Evolutionary conservation across 2,113 vertebrate genomes (phyloP).

Genomic region (Pristiophorus japonicus): DNA sequence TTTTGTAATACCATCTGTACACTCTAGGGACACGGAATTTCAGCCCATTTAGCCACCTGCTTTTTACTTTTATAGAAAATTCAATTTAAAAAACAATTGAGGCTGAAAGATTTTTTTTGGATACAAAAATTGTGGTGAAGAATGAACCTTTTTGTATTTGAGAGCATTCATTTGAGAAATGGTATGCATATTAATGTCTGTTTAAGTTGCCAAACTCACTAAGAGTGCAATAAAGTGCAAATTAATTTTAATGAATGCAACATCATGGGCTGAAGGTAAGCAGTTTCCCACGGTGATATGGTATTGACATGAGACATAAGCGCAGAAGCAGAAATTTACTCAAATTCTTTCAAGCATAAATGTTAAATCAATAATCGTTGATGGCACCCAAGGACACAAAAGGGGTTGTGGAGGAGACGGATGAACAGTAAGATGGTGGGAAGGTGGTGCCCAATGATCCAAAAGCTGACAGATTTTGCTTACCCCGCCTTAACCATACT

Average conservation of each 20-base stretch:
- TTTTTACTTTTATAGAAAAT: too few species aligned
- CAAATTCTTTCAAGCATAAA: neutral
- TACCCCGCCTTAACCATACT: neutral
- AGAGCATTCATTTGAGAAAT: neutral
- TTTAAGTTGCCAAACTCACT: neutral
- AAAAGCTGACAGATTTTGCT: neutral
- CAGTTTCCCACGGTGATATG: neutral
- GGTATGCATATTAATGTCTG: neutral
- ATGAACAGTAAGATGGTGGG: neutral
- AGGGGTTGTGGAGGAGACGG: neutral
- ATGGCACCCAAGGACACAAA: neutral
- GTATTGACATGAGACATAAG: neutral
- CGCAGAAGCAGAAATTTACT: neutral
- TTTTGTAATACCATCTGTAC: too few species aligned
- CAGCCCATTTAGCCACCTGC: too few species aligned
- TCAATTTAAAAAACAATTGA: neutral
- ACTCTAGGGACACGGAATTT: too few species aligned
- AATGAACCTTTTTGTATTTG: neutral
- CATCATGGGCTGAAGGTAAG: too few species aligned
- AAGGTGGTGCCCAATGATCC: neutral
- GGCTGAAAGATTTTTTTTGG: neutral
- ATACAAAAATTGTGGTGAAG: neutral
- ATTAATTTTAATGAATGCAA: neutral
- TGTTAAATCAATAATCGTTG: neutral
- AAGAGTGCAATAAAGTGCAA: neutral